A percentile compares a stretch with the other conserved stretches of the same genome.
Evolutionary conservation across 2,888 invertebrate genomes (phyloP).

Genomic region (Cryptophagus acutangulus): DNA sequence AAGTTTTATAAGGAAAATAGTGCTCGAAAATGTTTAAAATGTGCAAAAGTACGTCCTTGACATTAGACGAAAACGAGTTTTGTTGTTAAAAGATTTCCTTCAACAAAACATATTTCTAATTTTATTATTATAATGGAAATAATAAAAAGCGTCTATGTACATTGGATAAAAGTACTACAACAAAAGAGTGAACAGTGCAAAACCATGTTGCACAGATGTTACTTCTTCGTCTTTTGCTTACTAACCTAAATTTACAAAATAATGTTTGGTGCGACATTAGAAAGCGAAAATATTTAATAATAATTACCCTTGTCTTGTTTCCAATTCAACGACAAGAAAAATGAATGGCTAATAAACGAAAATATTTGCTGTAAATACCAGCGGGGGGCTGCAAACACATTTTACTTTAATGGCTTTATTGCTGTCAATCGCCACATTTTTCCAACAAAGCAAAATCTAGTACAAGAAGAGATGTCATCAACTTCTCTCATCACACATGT

Average conservation of each 20-base stretch:
- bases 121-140: too few species aligned
- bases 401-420: too few species aligned
- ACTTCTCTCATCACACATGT: too few species aligned
- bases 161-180: neutral
- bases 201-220: constrained; percentile 27
- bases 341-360: too few species aligned
- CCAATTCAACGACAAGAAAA: too few species aligned
- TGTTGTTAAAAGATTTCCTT: neutral
- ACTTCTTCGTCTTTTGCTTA: constrained; percentile 18
- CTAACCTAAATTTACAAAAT: constrained; percentile 36
- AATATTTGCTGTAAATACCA: too few species aligned
- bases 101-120: neutral
- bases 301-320: constrained; percentile 37
- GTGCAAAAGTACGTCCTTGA: constrained; percentile 11
- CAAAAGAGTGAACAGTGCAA: constrained; percentile 1
- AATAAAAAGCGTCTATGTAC: too few species aligned
- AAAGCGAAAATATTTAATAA: constrained; percentile 44
- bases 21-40: neutral
- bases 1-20: too few species aligned
- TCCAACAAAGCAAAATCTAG: too few species aligned
- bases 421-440: too few species aligned
- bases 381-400: too few species aligned
- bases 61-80: constrained; percentile 8
- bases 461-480: too few species aligned
- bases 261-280: constrained; percentile 40